Conservation (phyloP, 2,797 vertebrate species). For the Malurus splendens region DNA sequence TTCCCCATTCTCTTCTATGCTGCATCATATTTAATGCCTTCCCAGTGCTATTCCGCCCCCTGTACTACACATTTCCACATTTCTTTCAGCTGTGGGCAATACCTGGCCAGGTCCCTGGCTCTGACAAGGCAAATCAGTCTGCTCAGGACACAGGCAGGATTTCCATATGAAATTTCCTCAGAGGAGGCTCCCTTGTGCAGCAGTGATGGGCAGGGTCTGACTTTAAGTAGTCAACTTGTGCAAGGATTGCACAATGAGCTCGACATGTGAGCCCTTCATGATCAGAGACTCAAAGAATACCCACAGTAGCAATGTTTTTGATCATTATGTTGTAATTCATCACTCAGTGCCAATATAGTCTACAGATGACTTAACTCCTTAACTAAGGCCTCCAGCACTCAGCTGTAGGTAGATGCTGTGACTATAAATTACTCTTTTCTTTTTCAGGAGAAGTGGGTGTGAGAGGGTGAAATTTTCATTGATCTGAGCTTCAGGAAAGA, state of each 20-base stretch:
- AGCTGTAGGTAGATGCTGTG: neutral
- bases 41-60: neutral
- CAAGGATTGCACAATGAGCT: neutral
- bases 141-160: neutral
- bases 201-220: neutral
- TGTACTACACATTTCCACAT: neutral
- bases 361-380: neutral
- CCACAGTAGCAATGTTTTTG: neutral
- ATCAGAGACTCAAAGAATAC: neutral
- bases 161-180: accelerated
- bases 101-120: neutral
- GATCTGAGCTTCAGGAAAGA: neutral
- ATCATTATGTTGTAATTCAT: neutral
- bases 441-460: neutral
- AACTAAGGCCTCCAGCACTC: neutral
- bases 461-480: neutral
- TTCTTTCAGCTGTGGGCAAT: neutral
- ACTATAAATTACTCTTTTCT: neutral
- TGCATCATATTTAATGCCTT: neutral
- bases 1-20: neutral
- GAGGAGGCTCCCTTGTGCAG: accelerated
- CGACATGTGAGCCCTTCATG: neutral
- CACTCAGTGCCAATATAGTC: neutral
- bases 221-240: neutral
- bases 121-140: accelerated